phyloP scores from a whole-genome alignment of 2,113 vertebrate species.

The Cromileptes altivelis region DNA sequence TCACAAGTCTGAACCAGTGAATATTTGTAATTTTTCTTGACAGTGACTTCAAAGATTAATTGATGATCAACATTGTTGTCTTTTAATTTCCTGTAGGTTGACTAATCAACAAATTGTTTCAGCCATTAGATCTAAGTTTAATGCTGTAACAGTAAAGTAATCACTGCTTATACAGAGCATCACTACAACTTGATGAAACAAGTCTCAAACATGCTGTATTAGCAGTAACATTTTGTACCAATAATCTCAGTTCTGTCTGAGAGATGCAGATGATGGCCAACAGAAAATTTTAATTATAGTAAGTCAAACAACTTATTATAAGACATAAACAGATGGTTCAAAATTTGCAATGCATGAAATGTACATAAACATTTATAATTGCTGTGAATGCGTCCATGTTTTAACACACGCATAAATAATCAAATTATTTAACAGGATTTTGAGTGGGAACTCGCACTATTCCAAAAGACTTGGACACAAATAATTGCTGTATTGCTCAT shows the following conservation, averaged over 20 bases:
- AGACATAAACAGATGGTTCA: constrained; percentile 50
- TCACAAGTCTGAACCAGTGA: not conserved
- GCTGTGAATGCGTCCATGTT: constrained; percentile 30
- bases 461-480: not conserved
- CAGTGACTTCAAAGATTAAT: not conserved
- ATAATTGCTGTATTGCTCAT: constrained; percentile 28
- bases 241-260: constrained; percentile 39
- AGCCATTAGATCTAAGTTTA: not conserved
- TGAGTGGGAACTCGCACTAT: constrained; percentile 18
- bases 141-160: not conserved
- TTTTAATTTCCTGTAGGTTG: not conserved
- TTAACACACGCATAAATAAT: constrained; percentile 51
- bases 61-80: not conserved
- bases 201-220: constrained; percentile 22
- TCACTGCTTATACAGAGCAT: not conserved
- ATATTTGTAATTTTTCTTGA: not conserved
- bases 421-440: constrained; percentile 30
- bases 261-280: constrained; percentile 15
- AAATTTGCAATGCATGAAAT: constrained; percentile 59
- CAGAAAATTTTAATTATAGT: constrained; percentile 43
- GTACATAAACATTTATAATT: constrained; percentile 58
- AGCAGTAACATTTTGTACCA: constrained; percentile 32
- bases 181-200: not conserved
- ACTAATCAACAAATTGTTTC: not conserved
- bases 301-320: constrained; percentile 55